These are phyloP conservation scores for Heliconius nattereri DNA, from an alignment of 1,140 invertebrate genomes.

Conservation along the genomic window DNA sequence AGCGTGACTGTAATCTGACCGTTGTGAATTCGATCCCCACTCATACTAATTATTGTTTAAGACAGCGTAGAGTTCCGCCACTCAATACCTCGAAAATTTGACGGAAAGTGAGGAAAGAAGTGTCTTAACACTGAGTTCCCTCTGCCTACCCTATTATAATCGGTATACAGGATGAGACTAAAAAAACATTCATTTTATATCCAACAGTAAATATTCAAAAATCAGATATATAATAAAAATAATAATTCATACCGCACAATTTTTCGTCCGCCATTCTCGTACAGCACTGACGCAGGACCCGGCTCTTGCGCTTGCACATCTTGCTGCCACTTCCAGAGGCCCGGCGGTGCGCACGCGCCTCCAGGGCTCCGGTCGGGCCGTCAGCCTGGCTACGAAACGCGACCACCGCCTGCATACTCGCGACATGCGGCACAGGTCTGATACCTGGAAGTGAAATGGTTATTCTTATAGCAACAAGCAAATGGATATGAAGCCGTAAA, in stretches of 20 bases:
- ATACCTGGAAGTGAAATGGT: background rate
- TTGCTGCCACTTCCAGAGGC: slow-evolving; percentile 61
- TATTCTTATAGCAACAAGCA: background rate
- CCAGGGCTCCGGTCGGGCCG: slow-evolving; percentile 66
- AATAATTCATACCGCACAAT: slow-evolving; percentile 60
- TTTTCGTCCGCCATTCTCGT: slow-evolving; percentile 68
- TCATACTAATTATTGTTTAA: too few species aligned
- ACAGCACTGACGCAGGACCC: slow-evolving; percentile 67
- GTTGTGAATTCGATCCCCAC: too few species aligned
- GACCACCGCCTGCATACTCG: slow-evolving; percentile 92
- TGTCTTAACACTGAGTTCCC: too few species aligned
- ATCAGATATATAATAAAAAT: too few species aligned
- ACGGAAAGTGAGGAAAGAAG: too few species aligned
- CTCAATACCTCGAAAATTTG: too few species aligned
- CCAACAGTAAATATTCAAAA: background rate
- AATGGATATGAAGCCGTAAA: too few species aligned
- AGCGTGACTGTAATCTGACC: too few species aligned
- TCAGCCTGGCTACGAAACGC: slow-evolving; percentile 82
- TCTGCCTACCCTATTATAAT: too few species aligned
- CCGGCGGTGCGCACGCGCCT: slow-evolving; percentile 60
- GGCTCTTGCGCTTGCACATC: slow-evolving; percentile 65
- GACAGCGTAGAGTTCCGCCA: too few species aligned
- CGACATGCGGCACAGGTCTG: slow-evolving; percentile 87
- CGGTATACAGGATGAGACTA: too few species aligned
- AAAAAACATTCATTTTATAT: too few species aligned